Evolutionary conservation across 2,113 vertebrate genomes (phyloP).

Genomic region (Hepsetus odoe): DNA sequence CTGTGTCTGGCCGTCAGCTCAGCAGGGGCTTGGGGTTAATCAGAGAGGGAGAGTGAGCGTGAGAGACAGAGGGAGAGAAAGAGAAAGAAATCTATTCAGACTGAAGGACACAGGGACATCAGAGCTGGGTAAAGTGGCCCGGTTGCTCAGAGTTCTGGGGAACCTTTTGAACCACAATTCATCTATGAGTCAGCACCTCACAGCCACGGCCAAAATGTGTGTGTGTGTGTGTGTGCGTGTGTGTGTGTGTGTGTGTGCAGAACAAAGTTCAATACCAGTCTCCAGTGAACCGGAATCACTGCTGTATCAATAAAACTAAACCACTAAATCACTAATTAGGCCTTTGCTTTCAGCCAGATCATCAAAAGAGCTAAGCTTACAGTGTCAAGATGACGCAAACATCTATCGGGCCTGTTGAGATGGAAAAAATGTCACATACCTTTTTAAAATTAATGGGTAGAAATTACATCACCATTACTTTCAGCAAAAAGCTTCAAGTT

Average conservation of each 20-base stretch:
- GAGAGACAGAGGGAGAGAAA: constrained; percentile 26
- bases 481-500: neutral
- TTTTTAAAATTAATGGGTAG: constrained; percentile 4
- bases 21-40: constrained; percentile 59
- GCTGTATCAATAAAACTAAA: constrained; percentile 39
- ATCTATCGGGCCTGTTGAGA: neutral
- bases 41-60: constrained; percentile 43
- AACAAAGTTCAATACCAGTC: constrained; percentile 31
- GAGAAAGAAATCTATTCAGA: constrained; percentile 40
- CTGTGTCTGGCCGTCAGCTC: constrained; percentile 55
- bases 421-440: neutral
- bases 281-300: constrained; percentile 35
- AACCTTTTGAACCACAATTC: constrained; percentile 46
- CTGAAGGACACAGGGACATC: constrained; percentile 35
- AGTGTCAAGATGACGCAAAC: neutral
- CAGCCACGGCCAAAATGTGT: constrained; percentile 19
- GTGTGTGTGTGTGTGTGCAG: constrained; percentile 16
- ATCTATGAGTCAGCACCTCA: constrained; percentile 31
- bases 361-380: too few species aligned
- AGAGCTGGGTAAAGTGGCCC: constrained; percentile 37
- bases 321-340: constrained; percentile 41
- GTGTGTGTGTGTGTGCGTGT: constrained; percentile 24
- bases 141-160: constrained; percentile 34
- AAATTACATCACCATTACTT: constrained; percentile 10
- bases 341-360: neutral